Evolutionary conservation across 2,888 invertebrate genomes (phyloP), one percentile per base, ranked within the genome.

Genomic region (Saturnia pavonia): DNA sequence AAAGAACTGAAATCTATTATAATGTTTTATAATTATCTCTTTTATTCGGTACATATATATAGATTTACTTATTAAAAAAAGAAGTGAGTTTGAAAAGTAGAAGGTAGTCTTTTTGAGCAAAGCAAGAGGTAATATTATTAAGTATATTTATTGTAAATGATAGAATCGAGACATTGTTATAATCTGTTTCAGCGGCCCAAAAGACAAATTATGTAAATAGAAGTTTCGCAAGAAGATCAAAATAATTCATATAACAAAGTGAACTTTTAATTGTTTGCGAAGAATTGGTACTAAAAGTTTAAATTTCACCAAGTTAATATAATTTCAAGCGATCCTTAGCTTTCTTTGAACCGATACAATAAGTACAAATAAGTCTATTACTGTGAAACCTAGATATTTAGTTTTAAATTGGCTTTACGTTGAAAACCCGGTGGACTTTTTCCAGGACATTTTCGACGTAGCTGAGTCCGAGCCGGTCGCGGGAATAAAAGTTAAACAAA

Each of bases 401-500:
- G 63, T 71, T 71, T 68, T 51, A 71, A 71, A 40, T 68, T 63
- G 19, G 65, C n/a, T 68, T 34, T 54, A 51, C 43, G 42, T 34
- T n/a, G 42, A 69, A 22, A 51, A n/a, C 69, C 45, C 34, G 27
- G 65, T 48, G 45, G 65, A 68, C 72, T 72, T 78, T 76, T 74
- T 71, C 72, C 75, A 69, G 75, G 73, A 74, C 73, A 76, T 76
- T 78, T 77, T 78, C 74, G 75, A 75, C 74, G 57, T 40, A 65
- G 40, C 45, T 34, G 25, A 67, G 48, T 72, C 72, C 72, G 60
- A 40, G 72, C 72, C 72, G 74, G 48, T 57, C 22, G 66, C 73
- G 76, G 79, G 81, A 82, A 82, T 83, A 83, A 82, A 83, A 83
- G 83, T 83, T 81, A 80, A 84, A 82, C 83, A 84, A 83, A 81